Evolutionary conservation across 2,113 vertebrate genomes (phyloP).

Genomic region (Oostethus manadensis): DNA sequence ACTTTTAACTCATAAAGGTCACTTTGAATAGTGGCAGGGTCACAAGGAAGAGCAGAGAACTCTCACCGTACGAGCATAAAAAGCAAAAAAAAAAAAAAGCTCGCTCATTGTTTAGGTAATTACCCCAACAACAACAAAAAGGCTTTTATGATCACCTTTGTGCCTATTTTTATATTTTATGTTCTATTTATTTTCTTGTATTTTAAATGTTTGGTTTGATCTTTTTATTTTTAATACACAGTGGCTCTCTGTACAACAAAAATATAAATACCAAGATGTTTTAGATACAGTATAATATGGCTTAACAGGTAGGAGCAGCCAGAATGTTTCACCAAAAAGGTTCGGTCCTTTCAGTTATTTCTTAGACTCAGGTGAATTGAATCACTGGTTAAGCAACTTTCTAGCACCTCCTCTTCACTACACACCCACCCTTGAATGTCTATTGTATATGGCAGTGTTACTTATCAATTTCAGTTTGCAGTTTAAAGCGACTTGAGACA

Average conservation of each 20-base stretch:
- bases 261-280: constrained; percentile 2
- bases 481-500: constrained; percentile 22
- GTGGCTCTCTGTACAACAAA: constrained; percentile 35
- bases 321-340: constrained; percentile 1
- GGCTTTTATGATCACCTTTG: constrained; percentile 57
- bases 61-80: constrained; percentile 11
- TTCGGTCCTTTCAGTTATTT: constrained; percentile 26
- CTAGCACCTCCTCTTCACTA: background rate
- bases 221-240: constrained; percentile 14
- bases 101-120: constrained; percentile 26
- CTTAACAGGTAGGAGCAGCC: constrained; percentile 7
- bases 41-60: constrained; percentile 31
- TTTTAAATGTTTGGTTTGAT: constrained; percentile 43
- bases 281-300: constrained; percentile 20
- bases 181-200: constrained; percentile 30
- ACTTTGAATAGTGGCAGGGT: constrained; percentile 19
- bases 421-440: background rate
- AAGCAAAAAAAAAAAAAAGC: constrained; percentile 8
- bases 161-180: constrained; percentile 54
- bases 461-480: constrained; percentile 25
- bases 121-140: constrained; percentile 25
- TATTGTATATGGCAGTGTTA: background rate
- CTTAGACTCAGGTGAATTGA: constrained; percentile 4
- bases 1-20: constrained; percentile 52
- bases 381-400: constrained; percentile 1